phyloP scores from a whole-genome alignment of 2,888 invertebrate genomes.

The Tiliacea citrago region DNA sequence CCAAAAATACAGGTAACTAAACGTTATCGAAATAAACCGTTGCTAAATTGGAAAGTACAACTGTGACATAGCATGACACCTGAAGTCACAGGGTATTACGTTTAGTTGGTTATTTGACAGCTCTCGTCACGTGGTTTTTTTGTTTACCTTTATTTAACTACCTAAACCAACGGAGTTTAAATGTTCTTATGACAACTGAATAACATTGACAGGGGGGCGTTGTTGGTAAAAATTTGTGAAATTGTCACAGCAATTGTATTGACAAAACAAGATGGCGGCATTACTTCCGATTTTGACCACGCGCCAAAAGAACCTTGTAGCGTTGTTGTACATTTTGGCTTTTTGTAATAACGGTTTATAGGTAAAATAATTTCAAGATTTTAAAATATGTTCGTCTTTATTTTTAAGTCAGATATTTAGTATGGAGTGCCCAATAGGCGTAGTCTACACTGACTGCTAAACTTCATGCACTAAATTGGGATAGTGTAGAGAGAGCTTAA shows the following conservation, averaged over 20 bases:
- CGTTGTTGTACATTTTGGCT: not conserved
- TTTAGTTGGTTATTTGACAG: too few species aligned
- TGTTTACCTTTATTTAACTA: too few species aligned
- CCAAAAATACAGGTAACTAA: too few species aligned
- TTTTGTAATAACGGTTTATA: not conserved
- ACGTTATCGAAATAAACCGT: too few species aligned
- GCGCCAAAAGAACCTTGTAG: not conserved
- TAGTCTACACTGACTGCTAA: not conserved
- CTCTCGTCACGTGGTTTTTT: too few species aligned
- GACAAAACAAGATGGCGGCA: not conserved
- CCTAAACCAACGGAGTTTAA: too few species aligned
- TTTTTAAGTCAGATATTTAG: constrained; percentile 14
- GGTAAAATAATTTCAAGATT: not conserved
- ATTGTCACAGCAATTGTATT: not conserved
- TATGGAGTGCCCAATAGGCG: not conserved
- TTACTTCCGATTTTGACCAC: not conserved
- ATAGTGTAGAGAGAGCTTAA: not conserved
- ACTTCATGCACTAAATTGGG: not conserved
- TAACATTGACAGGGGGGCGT: not conserved
- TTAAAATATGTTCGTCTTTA: constrained; percentile 35
- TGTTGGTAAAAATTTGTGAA: too few species aligned
- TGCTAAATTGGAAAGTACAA: too few species aligned
- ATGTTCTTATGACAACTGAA: not conserved
- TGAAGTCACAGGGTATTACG: too few species aligned
- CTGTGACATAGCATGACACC: too few species aligned